Conservation (phyloP, 2,888 invertebrate species). For the Sipha maydis region DNA sequence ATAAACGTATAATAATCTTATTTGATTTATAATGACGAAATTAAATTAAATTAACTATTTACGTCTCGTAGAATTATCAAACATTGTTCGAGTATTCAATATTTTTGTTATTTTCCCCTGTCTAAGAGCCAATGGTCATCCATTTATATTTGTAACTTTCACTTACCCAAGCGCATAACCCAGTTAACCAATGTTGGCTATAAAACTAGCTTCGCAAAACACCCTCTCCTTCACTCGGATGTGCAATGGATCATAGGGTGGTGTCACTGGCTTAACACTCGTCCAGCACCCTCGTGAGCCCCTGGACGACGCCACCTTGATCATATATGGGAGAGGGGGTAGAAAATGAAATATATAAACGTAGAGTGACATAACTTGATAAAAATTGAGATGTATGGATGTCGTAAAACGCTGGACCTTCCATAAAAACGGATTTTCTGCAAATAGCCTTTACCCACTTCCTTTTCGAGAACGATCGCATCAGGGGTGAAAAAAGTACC, state of each 20-base stretch:
- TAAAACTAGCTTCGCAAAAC: slow-evolving; percentile 56
- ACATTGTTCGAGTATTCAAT: slow-evolving; percentile 37
- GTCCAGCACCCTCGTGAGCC: slow-evolving; percentile 53
- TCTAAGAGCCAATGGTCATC: slow-evolving; percentile 55
- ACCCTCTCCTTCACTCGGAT: slow-evolving; percentile 40
- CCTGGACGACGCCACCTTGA: slow-evolving; percentile 52
- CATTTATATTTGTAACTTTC: slow-evolving; percentile 59
- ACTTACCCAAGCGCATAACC: slow-evolving; percentile 42
- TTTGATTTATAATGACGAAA: slow-evolving; percentile 32
- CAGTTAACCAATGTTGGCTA: slow-evolving; percentile 47
- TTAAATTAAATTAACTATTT: slow-evolving; percentile 27
- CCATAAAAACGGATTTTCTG: slow-evolving; percentile 60
- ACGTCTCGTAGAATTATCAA: slow-evolving; percentile 19
- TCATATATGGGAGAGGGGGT: background rate
- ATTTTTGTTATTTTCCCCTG: background rate
- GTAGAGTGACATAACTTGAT: slow-evolving; percentile 61
- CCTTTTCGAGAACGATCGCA: slow-evolving; percentile 34
- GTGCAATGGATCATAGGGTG: slow-evolving; percentile 46
- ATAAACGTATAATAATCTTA: background rate
- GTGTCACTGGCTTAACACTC: slow-evolving; percentile 35
- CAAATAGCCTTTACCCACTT: slow-evolving; percentile 55
- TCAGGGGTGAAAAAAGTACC: slow-evolving; percentile 30
- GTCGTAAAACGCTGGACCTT: slow-evolving; percentile 61
- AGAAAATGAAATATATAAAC: slow-evolving; percentile 61
- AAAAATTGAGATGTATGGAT: slow-evolving; percentile 61